These are phyloP conservation scores for Ceryle rudis DNA, from an alignment of 2,797 vertebrate genomes.

Conservation along the genomic window DNA sequence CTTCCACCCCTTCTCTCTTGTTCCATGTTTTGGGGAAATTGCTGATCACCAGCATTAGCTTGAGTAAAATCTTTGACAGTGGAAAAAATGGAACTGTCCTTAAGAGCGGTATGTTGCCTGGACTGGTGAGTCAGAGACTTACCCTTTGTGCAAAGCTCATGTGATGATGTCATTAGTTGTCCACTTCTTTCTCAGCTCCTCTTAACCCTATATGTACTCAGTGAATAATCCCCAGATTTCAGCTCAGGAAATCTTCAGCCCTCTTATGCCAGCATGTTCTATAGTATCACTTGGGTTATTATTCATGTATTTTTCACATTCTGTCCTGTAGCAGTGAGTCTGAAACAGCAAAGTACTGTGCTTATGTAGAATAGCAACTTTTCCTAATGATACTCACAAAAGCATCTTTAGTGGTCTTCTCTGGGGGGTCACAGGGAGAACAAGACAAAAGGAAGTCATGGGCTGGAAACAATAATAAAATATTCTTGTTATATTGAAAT, in stretches of 20 bases:
- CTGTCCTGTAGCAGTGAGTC: background rate
- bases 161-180: background rate
- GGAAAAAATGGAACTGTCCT: background rate
- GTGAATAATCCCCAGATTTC: background rate
- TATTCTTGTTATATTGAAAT: constrained; percentile 55
- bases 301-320: background rate
- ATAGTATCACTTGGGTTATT: background rate
- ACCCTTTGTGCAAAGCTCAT: background rate
- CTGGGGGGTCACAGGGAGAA: background rate
- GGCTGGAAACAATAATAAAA: constrained; percentile 53
- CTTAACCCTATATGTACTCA: background rate
- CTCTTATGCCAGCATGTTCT: background rate
- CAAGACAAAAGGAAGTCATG: constrained; percentile 32
- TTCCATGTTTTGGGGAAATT: background rate
- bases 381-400: background rate
- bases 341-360: background rate
- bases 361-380: background rate
- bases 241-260: background rate
- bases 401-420: constrained; percentile 14
- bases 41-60: background rate
- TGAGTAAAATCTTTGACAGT: background rate
- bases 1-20: background rate
- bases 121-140: background rate
- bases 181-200: background rate
- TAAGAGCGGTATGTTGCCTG: background rate